A percentile compares a stretch with the other conserved stretches of the same genome.
These are phyloP conservation scores for Ariolimax columbianus DNA, from an alignment of 2,888 invertebrate species.

Conservation along the genomic window DNA sequence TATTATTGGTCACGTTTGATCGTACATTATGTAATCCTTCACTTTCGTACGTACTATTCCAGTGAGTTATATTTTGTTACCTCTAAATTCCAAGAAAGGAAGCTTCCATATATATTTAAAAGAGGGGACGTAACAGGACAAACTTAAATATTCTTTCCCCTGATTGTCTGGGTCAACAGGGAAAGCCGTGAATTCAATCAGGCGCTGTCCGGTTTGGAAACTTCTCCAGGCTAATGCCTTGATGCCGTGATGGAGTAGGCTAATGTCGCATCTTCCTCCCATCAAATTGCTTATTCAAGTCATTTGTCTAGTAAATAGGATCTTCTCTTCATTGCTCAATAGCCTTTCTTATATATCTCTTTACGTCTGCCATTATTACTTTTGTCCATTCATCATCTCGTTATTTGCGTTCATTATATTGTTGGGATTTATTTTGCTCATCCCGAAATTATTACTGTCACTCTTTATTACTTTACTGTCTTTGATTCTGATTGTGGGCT, in stretches of 20 bases:
- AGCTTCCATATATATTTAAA: no score
- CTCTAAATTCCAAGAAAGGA: no score
- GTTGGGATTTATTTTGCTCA: slow-evolving; percentile 12
- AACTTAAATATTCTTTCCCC: not conserved
- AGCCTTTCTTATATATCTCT: not conserved
- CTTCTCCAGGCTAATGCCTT: not conserved
- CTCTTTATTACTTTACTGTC: not conserved
- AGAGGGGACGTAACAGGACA: no score
- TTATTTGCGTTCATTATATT: no score
- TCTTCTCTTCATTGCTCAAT: not conserved
- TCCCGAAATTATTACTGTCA: not conserved
- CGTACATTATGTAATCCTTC: no score
- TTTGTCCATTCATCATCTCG: no score
- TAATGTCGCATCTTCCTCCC: slow-evolving; percentile 23
- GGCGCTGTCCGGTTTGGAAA: not conserved
- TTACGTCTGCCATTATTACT: not conserved
- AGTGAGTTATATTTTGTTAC: no score
- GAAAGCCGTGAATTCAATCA: slow-evolving; percentile 10
- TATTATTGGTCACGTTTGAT: no score
- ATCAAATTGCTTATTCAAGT: slow-evolving; percentile 28
- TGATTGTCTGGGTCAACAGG: not conserved
- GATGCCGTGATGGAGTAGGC: slow-evolving; percentile 9
- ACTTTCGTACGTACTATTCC: no score
- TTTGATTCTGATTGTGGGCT: not conserved
- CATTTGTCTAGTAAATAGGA: slow-evolving; percentile 14